A percentile compares a stretch with the other conserved stretches of the same genome.
These are phyloP conservation scores for Lumbricus terrestris DNA, from an alignment of 2,888 invertebrate genomes.

Conservation along the genomic window DNA sequence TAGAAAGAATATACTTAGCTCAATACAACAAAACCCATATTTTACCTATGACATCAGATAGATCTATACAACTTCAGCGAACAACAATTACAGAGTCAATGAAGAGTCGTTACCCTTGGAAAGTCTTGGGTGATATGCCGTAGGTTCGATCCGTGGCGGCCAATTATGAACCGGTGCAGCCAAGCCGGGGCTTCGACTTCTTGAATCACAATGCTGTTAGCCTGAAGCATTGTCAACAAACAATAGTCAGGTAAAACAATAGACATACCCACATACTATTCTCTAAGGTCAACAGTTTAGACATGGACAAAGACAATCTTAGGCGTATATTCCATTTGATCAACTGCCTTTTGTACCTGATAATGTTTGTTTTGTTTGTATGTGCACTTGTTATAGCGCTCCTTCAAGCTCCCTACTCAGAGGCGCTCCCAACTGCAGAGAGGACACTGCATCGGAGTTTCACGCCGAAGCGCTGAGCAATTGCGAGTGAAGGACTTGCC, in stretches of 20 bases:
- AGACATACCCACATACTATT: background rate
- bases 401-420: no score
- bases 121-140: slow-evolving; percentile 83
- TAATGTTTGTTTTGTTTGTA: no score
- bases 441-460: no score
- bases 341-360: no score
- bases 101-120: slow-evolving; percentile 47
- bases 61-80: background rate
- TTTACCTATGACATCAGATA: background rate
- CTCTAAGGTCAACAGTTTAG: background rate
- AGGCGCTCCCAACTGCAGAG: no score
- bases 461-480: no score
- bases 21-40: background rate
- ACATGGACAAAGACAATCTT: no score
- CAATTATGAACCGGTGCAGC: slow-evolving; percentile 97
- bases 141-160: slow-evolving; percentile 90
- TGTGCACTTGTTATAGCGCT: no score
- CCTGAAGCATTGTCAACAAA: slow-evolving; percentile 69
- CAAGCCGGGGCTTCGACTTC: slow-evolving; percentile 88
- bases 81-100: background rate
- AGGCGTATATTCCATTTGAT: no score
- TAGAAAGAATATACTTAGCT: background rate
- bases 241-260: background rate
- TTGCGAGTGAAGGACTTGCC: no score
- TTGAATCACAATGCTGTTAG: slow-evolving; percentile 86